phyloP scores from a whole-genome alignment of 2,113 vertebrate genomes.

The Eulemur macaco region DNA sequence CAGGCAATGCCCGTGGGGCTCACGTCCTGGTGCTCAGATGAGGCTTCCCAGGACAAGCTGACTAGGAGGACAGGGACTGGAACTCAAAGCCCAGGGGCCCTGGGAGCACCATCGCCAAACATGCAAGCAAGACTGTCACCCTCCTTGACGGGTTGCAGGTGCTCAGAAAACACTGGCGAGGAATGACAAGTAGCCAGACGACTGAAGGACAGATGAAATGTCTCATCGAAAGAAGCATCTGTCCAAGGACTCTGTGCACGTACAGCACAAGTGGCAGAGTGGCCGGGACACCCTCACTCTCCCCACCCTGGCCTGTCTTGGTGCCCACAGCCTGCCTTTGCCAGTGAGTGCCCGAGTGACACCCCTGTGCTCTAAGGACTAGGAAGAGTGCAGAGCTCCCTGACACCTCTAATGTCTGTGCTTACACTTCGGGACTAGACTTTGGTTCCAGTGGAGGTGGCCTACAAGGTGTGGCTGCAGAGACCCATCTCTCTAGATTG shows the following conservation, averaged over 20 bases:
- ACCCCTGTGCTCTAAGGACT: too few relatives aligned
- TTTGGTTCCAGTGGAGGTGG: not conserved
- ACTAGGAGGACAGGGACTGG: not conserved
- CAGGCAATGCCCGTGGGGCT: not conserved
- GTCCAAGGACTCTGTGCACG: too few relatives aligned
- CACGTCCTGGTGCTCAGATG: too few relatives aligned
- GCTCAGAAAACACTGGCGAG: not conserved
- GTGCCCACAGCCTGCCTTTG: not conserved
- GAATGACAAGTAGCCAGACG: not conserved
- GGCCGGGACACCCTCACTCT: too few relatives aligned
- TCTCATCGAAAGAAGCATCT: too few relatives aligned
- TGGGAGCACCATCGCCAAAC: not conserved
- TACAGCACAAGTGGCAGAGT: too few relatives aligned
- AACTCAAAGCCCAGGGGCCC: not conserved
- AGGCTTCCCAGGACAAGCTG: not conserved
- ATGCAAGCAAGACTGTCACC: not conserved
- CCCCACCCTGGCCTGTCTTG: too few relatives aligned
- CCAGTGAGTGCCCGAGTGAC: not conserved
- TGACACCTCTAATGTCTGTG: not conserved
- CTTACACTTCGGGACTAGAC: not conserved
- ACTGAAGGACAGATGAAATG: too few relatives aligned
- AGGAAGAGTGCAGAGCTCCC: not conserved
- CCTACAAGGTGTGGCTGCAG: too few relatives aligned
- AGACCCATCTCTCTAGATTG: too few relatives aligned
- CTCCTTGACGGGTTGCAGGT: too few relatives aligned